These are phyloP conservation scores for Macheiramphus alcinus DNA, from an alignment of 2,113 vertebrate species.

Conservation along the genomic window DNA sequence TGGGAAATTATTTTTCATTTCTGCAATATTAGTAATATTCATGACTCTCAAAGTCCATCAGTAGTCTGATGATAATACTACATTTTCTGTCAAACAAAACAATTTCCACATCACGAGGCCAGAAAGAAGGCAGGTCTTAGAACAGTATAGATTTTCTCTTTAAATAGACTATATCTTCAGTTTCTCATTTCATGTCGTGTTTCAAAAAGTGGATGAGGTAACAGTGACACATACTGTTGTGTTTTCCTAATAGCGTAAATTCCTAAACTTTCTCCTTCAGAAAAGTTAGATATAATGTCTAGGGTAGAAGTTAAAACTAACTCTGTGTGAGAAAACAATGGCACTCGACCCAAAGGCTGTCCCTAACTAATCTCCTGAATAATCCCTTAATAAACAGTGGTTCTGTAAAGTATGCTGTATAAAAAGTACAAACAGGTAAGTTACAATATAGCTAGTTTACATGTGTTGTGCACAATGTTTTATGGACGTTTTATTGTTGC, in stretches of 20 bases:
- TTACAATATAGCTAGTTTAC: not conserved
- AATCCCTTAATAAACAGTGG: not conserved
- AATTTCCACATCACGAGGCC: not conserved
- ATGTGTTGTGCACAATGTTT: not conserved
- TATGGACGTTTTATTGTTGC: not conserved
- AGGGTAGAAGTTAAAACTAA: not conserved
- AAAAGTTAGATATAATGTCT: not conserved
- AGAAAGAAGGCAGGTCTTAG: not conserved
- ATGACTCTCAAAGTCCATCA: not conserved
- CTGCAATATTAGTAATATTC: not conserved
- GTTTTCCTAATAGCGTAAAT: not conserved
- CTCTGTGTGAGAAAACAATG: not conserved
- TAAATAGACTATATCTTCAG: not conserved
- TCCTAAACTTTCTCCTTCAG: not conserved
- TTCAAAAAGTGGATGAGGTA: not conserved
- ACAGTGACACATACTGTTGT: not conserved
- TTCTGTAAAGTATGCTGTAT: not conserved
- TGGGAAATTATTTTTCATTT: slow-evolving; percentile 7
- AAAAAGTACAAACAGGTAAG: not conserved
- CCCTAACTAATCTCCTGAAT: not conserved
- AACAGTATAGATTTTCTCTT: not conserved
- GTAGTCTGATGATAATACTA: not conserved
- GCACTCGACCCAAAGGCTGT: not conserved
- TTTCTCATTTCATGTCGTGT: not conserved
- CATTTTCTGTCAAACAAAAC: not conserved